These are phyloP conservation scores for Camelus bactrianus DNA, from an alignment of 2,113 vertebrate genomes.

Conservation along the genomic window DNA sequence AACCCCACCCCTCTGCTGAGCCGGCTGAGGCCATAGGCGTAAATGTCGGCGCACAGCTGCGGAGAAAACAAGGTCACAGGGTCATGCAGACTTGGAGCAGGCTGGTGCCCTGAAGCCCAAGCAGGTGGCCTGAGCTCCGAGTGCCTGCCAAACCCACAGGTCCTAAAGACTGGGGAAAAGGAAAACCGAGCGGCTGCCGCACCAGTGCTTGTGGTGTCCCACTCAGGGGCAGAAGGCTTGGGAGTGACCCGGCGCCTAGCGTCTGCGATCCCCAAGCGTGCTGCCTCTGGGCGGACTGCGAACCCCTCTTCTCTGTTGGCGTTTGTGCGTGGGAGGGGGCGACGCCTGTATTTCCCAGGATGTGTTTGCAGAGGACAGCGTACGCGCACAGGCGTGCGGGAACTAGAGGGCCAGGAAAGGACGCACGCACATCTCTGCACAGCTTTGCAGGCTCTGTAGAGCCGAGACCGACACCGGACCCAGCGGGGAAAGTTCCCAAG, in stretches of 20 bases:
- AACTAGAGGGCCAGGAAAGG: neutral
- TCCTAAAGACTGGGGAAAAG: neutral
- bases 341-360: neutral
- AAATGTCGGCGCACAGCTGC: neutral
- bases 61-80: neutral
- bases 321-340: neutral
- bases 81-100: neutral
- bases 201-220: neutral
- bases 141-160: rapidly evolving
- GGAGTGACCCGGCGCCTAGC: rapidly evolving
- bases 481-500: neutral
- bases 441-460: neutral
- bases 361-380: rapidly evolving
- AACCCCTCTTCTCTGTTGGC: neutral
- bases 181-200: neutral
- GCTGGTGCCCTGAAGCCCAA: neutral
- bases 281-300: neutral
- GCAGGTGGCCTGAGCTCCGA: neutral
- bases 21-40: neutral
- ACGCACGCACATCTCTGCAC: neutral
- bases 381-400: neutral
- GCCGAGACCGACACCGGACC: neutral
- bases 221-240: neutral
- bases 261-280: no score
- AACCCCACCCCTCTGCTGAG: neutral